Evolutionary conservation across 2,888 invertebrate species (phyloP).

Genomic region (Dromius quadrimaculatus): DNA sequence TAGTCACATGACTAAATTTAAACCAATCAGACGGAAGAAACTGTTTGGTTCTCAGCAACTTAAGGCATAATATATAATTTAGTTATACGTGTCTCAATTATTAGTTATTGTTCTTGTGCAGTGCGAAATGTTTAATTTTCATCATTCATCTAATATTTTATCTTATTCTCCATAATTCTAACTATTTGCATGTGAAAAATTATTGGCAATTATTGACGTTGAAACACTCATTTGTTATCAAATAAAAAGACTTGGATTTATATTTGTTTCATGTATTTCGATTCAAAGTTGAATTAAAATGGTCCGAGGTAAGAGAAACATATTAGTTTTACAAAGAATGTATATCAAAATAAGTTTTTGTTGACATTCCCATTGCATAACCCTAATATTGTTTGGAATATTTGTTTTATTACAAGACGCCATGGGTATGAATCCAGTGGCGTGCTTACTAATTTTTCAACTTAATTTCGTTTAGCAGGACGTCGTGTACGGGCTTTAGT

Average conservation of each 20-base stretch:
- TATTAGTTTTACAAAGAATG: no score
- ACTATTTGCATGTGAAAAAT: slow-evolving; percentile 2
- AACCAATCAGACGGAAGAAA: slow-evolving; percentile 26
- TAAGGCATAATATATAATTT: slow-evolving; percentile 39
- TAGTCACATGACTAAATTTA: slow-evolving; percentile 32
- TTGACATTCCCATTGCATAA: slow-evolving; percentile 44
- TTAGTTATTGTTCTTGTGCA: slow-evolving; percentile 20
- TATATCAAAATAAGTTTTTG: slow-evolving; percentile 7
- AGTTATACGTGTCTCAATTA: slow-evolving; percentile 42
- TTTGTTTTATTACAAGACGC: slow-evolving; percentile 43
- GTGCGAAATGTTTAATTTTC: slow-evolving; percentile 19
- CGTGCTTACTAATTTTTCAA: background rate
- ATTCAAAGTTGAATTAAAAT: slow-evolving; percentile 26
- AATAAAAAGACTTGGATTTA: slow-evolving; percentile 16
- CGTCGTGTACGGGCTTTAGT: slow-evolving; percentile 50
- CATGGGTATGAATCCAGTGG: slow-evolving; percentile 20
- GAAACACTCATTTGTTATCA: slow-evolving; percentile 4
- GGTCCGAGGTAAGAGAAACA: slow-evolving; percentile 41
- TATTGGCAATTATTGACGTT: background rate
- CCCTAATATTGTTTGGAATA: slow-evolving; percentile 33
- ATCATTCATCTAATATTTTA: no score
- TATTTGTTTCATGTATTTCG: slow-evolving; percentile 9
- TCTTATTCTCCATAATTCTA: background rate
- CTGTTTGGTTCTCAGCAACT: slow-evolving; percentile 38
- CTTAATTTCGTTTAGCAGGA: slow-evolving; percentile 35